A percentile compares a stretch with the other conserved stretches of the same genome.
Conservation (phyloP, 64 coral and sea anemone species). For the Montipora cactus region DNA sequence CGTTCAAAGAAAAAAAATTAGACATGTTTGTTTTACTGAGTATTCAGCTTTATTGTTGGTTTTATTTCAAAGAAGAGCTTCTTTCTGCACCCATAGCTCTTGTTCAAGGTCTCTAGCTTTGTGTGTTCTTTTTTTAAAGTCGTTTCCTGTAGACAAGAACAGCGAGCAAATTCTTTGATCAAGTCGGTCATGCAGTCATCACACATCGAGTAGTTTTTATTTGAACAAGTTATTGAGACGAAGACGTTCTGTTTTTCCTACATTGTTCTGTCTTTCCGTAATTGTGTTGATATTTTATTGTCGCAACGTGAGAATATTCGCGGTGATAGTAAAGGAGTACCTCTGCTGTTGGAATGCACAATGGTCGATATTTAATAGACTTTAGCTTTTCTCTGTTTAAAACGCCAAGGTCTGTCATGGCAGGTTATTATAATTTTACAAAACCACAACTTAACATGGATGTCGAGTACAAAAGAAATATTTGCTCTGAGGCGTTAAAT, state of each 20-base stretch:
- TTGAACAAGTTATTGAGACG: background rate
- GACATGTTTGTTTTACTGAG: background rate
- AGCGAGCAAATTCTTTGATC: background rate
- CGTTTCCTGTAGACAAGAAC: background rate
- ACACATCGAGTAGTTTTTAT: constrained; percentile 6
- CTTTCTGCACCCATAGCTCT: background rate
- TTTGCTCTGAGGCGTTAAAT: background rate
- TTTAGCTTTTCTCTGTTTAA: no score
- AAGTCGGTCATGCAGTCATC: background rate
- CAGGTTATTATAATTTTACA: background rate
- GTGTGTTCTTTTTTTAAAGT: background rate
- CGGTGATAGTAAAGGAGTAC: background rate
- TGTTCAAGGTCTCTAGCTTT: background rate
- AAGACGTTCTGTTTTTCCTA: background rate
- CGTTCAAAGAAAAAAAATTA: background rate
- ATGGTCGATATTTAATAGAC: background rate
- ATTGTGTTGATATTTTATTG: background rate
- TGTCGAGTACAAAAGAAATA: background rate
- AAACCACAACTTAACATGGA: background rate
- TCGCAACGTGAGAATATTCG: background rate
- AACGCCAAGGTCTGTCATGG: no score
- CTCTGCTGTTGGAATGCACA: constrained; percentile 3
- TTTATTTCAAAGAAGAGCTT: background rate
- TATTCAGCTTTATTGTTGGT: background rate
- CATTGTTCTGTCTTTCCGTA: background rate